Conservation (phyloP, 2,797 vertebrate genomes). For the Pipistrellus nathusii region DNA sequence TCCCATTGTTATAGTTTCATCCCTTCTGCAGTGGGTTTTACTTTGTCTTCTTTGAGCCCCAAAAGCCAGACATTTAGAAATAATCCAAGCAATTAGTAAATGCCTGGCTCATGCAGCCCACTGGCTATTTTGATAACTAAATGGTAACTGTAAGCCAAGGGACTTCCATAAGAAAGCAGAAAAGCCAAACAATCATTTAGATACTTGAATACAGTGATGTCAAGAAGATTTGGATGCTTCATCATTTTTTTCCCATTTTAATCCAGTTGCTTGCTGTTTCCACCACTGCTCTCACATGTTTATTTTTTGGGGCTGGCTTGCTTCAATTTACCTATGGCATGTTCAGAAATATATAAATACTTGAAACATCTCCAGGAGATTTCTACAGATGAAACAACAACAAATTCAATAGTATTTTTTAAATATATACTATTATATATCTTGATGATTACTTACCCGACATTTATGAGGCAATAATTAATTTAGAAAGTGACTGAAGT, state of each 20-base stretch:
- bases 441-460: conserved; percentile 41
- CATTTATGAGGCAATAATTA: conserved; percentile 31
- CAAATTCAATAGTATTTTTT: conserved; percentile 19
- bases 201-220: background rate
- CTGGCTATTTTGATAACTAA: conserved; percentile 23
- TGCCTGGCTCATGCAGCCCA: background rate
- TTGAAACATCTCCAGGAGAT: conserved; percentile 1
- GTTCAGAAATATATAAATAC: conserved; percentile 12
- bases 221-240: background rate
- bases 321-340: background rate
- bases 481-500: conserved; percentile 65
- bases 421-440: background rate
- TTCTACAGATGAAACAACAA: conserved; percentile 43
- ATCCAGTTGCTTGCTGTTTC: conserved; percentile 18
- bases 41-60: conserved; percentile 31
- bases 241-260: conserved; percentile 8
- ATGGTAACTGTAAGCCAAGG: background rate
- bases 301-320: background rate
- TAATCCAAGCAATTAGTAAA: background rate
- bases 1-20: conserved; percentile 44
- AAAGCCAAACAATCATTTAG: conserved; percentile 1
- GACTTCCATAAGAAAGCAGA: background rate
- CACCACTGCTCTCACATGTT: background rate
- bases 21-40: background rate
- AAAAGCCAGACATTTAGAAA: conserved; percentile 50